These are phyloP conservation scores for Palythoa grandiflora DNA, from an alignment of 92 coral and sea anemone genomes.

Conservation along the genomic window DNA sequence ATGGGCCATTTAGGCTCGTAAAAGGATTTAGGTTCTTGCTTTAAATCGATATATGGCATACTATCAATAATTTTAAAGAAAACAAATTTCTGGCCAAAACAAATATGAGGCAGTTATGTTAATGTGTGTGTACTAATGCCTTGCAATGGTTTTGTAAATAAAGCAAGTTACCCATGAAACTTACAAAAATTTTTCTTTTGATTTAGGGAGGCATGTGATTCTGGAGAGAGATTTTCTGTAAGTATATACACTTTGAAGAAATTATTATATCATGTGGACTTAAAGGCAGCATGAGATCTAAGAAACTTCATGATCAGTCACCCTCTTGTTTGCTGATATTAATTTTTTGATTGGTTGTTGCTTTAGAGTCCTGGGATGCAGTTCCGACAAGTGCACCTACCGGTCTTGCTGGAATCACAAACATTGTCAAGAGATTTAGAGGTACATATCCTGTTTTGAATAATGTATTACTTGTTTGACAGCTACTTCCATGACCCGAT, in stretches of 20 bases:
- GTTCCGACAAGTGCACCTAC: constrained; percentile 52
- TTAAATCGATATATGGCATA: no score
- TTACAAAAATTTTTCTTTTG: constrained; percentile 41
- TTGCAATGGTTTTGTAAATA: constrained; percentile 36
- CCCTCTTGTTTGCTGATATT: constrained; percentile 36
- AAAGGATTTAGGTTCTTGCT: no score
- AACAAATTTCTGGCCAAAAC: no score
- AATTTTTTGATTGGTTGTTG: constrained; percentile 39
- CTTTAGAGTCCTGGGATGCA: constrained; percentile 58
- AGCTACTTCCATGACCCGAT: constrained; percentile 36
- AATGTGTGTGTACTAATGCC: constrained; percentile 9
- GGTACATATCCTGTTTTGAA: constrained; percentile 15
- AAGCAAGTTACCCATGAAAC: constrained; percentile 49
- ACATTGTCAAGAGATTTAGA: constrained; percentile 44
- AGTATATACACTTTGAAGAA: constrained; percentile 31
- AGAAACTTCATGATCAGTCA: constrained; percentile 6
- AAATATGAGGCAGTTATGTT: no score
- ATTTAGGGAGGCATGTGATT: constrained; percentile 46
- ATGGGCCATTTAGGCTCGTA: no score
- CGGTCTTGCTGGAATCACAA: constrained; percentile 48
- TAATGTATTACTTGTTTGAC: constrained; percentile 47
- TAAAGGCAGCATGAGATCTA: background rate
- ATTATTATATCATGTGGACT: constrained; percentile 25
- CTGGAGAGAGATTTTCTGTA: constrained; percentile 58
- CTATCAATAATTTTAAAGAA: no score